Base-by-base conservation (phyloP, 2,888 invertebrate genomes). In the Aphrophora alni region DNA sequence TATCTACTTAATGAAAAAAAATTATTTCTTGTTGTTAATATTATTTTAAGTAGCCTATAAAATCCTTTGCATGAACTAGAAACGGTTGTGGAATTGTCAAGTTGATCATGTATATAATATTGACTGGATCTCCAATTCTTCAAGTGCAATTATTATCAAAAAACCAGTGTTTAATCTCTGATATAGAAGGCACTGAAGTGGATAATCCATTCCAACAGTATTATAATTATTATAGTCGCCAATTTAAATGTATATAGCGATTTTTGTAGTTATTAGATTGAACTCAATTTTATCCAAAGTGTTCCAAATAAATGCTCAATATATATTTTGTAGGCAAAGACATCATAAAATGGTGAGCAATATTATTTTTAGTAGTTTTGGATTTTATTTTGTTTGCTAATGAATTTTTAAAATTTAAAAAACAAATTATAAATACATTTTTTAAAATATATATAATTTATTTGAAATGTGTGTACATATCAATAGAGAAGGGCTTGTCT, bases 71-170 rank as follows among this genome's bases (percentile, higher is more conserved):
- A 59, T 59, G 59, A 59, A 59, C 14, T 59, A 59, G 44, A 59
- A 59, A 59, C 14, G 59, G 59, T 59, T 59, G 21, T 59, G 59
- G 59, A 59, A 59, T 59, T 59, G 21, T 59, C n/a, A 59, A n/a
- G 21, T 59, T 59, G 21, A 21, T 59, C 59, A 8, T 59, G 59
- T 59, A 59, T 3, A 59, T 59, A 59, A 59, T 59, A 59, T 21
- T 44, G 44, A 44, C 59, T 21, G 59, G 59, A 59, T 59, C 59
- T 59, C 59, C 59, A 59, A 59, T 59, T 59, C 59, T 59, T 59
- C 59, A 59, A 59, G 59, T 59, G 59, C 59, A 59, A 59, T 59
- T 59, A 59, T 59, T 59, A 59, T 33, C 8, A 8, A 8, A 33
- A 3, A 44, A 44, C 21, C 21, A 59, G 59, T 59, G 59, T 44